phyloP scores from a whole-genome alignment of 2,888 invertebrate species.

The Parthenolecanium corni region DNA sequence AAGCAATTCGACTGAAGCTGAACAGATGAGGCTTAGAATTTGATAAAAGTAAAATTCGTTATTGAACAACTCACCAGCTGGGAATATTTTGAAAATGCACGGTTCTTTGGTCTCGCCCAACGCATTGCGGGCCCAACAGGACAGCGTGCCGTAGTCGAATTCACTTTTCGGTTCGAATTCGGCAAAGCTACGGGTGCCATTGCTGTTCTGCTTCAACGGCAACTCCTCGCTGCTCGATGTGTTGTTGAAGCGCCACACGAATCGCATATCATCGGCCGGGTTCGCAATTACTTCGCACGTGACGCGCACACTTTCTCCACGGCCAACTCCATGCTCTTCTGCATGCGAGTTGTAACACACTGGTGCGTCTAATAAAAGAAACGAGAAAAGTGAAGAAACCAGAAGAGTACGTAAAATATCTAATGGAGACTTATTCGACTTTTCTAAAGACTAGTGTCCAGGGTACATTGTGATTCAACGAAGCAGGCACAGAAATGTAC shows the following conservation, averaged over 20 bases:
- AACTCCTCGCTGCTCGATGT: constrained; percentile 72
- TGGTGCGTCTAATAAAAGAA: constrained; percentile 50
- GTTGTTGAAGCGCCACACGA: constrained; percentile 67
- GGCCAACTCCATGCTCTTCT: constrained; percentile 59
- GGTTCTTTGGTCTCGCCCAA: constrained; percentile 59
- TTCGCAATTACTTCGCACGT: constrained; percentile 62
- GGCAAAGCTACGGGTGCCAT: constrained; percentile 67
- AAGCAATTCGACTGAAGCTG: no score
- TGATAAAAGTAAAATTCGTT: no score
- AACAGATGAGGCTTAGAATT: no score
- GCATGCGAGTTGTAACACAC: constrained; percentile 48
- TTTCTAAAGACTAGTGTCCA: no score
- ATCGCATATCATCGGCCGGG: constrained; percentile 56
- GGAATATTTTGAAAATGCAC: constrained; percentile 59
- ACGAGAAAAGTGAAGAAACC: not conserved
- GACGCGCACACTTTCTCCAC: constrained; percentile 55
- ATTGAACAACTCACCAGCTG: constrained; percentile 47
- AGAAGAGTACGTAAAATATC: not conserved
- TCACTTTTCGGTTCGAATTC: constrained; percentile 81
- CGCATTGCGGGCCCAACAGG: constrained; percentile 62
- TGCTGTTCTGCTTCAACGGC: constrained; percentile 57
- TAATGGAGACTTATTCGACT: no score
- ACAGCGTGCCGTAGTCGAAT: constrained; percentile 64
- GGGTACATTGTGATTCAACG: no score
- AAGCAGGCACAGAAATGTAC: no score